Conservation (phyloP, 2,797 vertebrate genomes). For the Streptopelia turtur region DNA sequence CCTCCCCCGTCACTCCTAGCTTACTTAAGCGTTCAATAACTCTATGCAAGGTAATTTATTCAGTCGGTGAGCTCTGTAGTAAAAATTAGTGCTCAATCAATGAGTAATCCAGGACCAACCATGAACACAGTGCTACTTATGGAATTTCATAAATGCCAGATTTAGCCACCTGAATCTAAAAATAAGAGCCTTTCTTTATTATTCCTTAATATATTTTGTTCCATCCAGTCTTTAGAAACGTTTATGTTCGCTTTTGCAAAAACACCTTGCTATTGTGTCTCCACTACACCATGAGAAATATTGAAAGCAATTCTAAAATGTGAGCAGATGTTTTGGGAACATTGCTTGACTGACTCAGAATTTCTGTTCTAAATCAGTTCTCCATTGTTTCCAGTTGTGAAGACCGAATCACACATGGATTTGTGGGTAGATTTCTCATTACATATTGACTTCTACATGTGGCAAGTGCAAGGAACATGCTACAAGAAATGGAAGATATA, state of each 20-base stretch:
- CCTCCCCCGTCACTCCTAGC: background rate
- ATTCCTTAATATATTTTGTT: background rate
- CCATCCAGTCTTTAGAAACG: background rate
- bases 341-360: background rate
- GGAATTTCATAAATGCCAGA: background rate
- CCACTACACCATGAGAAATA: background rate
- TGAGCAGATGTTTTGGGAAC: background rate
- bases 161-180: background rate
- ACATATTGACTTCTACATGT: background rate
- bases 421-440: background rate
- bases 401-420: background rate
- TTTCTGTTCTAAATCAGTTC: background rate
- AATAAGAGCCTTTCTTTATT: background rate
- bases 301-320: background rate
- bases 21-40: background rate
- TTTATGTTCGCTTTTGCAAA: background rate
- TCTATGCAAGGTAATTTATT: background rate
- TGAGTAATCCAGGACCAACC: background rate
- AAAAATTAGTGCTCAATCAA: background rate
- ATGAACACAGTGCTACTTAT: background rate
- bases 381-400: background rate
- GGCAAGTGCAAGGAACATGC: background rate
- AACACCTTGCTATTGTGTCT: background rate
- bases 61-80: background rate
- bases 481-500: background rate